Evolutionary conservation across 2,888 invertebrate species (phyloP), one percentile per base, ranked within the genome.

Genomic region (Cartodere bifasciata): DNA sequence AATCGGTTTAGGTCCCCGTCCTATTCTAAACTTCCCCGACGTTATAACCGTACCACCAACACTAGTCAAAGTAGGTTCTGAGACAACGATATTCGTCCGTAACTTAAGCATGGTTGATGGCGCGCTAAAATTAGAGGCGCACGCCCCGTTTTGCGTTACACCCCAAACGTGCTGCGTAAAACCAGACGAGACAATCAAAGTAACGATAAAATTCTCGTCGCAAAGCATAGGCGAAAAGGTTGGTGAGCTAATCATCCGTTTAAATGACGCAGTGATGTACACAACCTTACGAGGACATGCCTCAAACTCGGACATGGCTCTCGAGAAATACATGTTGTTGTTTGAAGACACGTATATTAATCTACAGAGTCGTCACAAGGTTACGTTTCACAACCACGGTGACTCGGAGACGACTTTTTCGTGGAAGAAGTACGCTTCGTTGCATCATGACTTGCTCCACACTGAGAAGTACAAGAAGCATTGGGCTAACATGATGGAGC

Each of bases 1-100:
- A n/a, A 63, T 71, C 44, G 72, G 65, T 4, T 56, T 74, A 23
- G 69, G 70, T 13, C 63, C 70, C 2, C 50, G 72, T 37, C 66
- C 71, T 2, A 47, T 74, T 9, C 50, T 75, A 4, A 67, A 71
- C 45, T 65, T 75, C 37, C 73, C 74, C 1, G 75, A 75, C 53
- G 46, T 53, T 10, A 60, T 75, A 13, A 51, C 54, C 21, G 49
- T 74, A 36, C 63, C 65, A 6, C 48, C 55, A 11, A 62, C 65
- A n/a, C 63, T 68, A 1, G 65, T 73, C 2, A 68, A 70, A 45
- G 58, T 70, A 25, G 28, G 53, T 4, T 59, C 61, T 3, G 55
- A 60, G 23, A 64, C 63, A 41, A 57, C 62, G 2, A 45, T 75
- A 22, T 53, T 68, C 3, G 55, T 75, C 11, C 58, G 67, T 37